Evolutionary conservation across 2,888 invertebrate species (phyloP), one percentile per base, ranked within the genome.

Genomic region (Bruchidius siliquastri): DNA sequence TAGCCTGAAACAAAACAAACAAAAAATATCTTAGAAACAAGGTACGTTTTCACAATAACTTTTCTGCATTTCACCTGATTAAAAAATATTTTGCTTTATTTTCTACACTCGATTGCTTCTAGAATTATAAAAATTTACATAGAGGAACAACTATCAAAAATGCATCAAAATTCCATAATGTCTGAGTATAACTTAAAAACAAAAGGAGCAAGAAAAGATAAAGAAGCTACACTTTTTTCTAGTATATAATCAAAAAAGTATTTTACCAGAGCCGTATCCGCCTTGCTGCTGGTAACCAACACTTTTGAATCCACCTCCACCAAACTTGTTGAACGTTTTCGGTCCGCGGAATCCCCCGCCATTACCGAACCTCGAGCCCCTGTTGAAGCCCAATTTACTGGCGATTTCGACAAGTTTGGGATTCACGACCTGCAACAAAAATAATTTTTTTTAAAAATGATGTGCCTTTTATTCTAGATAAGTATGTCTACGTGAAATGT

Each of bases 341-440:
- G 8, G 49, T 13, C 49, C 49, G 49, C 49, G 49, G 67, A 26
- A 67, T 66, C 66, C 66, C 6, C 67, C 67, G 22, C 67, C 20
- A 49, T 71, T 26, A 26, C 70, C 70, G 20, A 71, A 71, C 2
- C 71, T 20, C 2, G 90, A 90, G 70, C 84, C 83, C 22, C 90
- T 90, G 68, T 91, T 91, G 71, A 90, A 90, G 76, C 90, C 90
- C 68, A 85, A 86, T 79, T 92, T 90, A 79, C 90, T 90, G 6
- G 94, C 93, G 88, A 96, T 90, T 81, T 94, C 93, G 82, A 92
- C 90, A 69, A 97, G 89, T 84, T 96, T 94, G 71, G 96, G 96
- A 84, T 94, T 95, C 74, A 97, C 90, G 78, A 92, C 92, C 93
- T 90, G 89, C 83, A 82, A 83, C 78, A 75, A 72, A n/a, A n/a